Percentiles rank a stretch among this genome's conserved stretches.
Conservation (phyloP, 2,797 vertebrate species). For the Trematomus bernacchii region DNA sequence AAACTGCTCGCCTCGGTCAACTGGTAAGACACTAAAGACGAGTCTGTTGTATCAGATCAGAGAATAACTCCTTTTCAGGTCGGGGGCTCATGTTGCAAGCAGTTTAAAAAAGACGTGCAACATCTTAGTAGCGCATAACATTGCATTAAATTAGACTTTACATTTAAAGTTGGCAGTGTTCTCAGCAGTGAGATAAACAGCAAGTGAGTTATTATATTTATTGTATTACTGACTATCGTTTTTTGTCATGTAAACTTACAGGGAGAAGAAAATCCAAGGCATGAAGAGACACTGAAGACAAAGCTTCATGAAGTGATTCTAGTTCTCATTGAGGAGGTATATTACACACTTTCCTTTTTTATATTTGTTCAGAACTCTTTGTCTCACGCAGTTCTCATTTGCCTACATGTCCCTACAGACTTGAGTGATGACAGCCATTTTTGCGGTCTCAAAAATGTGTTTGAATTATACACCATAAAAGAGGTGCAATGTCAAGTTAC, state of each 20-base stretch:
- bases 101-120: no score
- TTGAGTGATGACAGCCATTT: neutral
- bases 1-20: no score
- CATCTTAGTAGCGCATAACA: no score
- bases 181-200: no score
- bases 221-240: no score
- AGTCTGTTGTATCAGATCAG: no score
- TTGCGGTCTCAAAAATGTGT: neutral
- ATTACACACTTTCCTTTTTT: neutral
- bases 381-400: neutral
- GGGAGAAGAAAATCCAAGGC: neutral
- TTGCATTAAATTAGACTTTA: no score
- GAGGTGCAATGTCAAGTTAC: neutral
- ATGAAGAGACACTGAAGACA: neutral
- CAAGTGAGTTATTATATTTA: no score
- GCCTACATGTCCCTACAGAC: neutral
- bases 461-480: slow-evolving; percentile 1
- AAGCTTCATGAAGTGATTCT: slow-evolving; percentile 8
- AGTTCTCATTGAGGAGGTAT: neutral
- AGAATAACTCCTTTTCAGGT: no score
- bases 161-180: no score
- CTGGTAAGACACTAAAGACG: no score
- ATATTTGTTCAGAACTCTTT: neutral
- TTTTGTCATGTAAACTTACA: neutral
- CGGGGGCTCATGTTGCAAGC: no score